Base-by-base conservation (phyloP, 2,113 vertebrate species). In the Epinephelus fuscoguttatus region DNA sequence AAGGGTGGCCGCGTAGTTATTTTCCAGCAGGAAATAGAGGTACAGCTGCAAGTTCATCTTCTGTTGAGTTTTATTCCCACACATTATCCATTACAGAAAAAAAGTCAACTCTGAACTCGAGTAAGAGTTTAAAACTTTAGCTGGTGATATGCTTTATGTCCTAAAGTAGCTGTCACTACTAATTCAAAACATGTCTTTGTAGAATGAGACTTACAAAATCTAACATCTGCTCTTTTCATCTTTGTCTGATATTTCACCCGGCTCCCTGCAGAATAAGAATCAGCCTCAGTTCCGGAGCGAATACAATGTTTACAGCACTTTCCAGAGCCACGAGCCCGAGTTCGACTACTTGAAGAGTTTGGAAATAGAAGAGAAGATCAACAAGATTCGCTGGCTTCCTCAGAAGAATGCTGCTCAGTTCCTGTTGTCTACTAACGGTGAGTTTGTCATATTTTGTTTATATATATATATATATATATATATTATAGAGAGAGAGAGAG, bases 311-410 rank as follows among this genome's bases (percentile, higher is more conserved):
- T 99, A 99, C 96, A 99, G 98, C 97, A 99, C 98, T 94, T 99
- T 99, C 95, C 98, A 99, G 97, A 99, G 98, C 96, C 98, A 99
- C 81, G 98, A 99, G 95, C 98, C 98, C 63, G 98, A 99, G 93
- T 99, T 99, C 81, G 98, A 99, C 96, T 99, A 99, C 96, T 96
- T 99, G 96, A 99, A 99, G 96, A 99, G 98, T 94, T 97, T 99
- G 97, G 98, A 99, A 96, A 99, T 99, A 78, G 98, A 99, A 95
- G 98, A 99, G 91, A 99, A 99, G 96, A 99, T 99, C 96, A 99
- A 99, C 95, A 99, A 99, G 95, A 99, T 99, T 88, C 97, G 98
- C 92, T 99, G 97, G 98, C 96, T 99, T 91, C 98, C 98, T 85
- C 98, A 99, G 95, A 98, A 99, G 94, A 99, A 99, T 84, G 98